Percentiles rank a stretch among this genome's conserved stretches.
These are phyloP conservation scores for Deroplatys truncata DNA, from an alignment of 2,888 invertebrate species.

Conservation along the genomic window DNA sequence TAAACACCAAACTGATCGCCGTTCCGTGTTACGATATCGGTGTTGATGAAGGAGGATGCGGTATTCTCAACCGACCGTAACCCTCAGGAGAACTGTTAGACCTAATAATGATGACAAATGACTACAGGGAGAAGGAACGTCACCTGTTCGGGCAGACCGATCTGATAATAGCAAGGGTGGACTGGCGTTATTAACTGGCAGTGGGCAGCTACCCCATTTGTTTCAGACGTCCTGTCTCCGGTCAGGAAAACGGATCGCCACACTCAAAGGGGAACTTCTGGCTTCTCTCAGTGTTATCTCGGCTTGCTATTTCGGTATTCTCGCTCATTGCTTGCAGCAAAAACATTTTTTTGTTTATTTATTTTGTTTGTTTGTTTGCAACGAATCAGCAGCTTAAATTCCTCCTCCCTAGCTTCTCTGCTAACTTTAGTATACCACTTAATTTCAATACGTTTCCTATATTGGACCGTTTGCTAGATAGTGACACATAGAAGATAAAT, in stretches of 20 bases:
- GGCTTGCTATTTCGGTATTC: not conserved
- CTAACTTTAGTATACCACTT: too few species aligned
- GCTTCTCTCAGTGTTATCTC: not conserved
- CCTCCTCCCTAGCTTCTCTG: too few species aligned
- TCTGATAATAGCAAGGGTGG: not conserved
- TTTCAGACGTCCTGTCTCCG: slow-evolving; percentile 1
- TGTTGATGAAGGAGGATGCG: not conserved
- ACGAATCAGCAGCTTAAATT: too few species aligned
- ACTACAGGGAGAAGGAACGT: not conserved
- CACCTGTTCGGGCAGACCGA: slow-evolving; percentile 1
- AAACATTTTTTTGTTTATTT: not conserved
- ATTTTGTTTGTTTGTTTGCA: too few species aligned
- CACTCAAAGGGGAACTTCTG: not conserved
- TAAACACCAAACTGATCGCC: not conserved
- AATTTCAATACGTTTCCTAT: too few species aligned
- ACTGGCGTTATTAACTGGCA: slow-evolving; percentile 1
- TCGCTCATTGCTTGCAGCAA: not conserved
- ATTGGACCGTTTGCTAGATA: too few species aligned
- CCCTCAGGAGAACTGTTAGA: slow-evolving; percentile 14
- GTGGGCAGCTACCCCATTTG: not conserved
- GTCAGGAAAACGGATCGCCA: not conserved
- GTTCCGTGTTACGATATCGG: not conserved
- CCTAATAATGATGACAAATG: slow-evolving; percentile 25
- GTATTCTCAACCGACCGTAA: not conserved
- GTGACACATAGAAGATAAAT: too few species aligned